Percentiles rank a stretch among this genome's conserved stretches.
These are phyloP conservation scores for Climacteris rufus DNA, from an alignment of 2,113 vertebrate genomes.

Conservation along the genomic window DNA sequence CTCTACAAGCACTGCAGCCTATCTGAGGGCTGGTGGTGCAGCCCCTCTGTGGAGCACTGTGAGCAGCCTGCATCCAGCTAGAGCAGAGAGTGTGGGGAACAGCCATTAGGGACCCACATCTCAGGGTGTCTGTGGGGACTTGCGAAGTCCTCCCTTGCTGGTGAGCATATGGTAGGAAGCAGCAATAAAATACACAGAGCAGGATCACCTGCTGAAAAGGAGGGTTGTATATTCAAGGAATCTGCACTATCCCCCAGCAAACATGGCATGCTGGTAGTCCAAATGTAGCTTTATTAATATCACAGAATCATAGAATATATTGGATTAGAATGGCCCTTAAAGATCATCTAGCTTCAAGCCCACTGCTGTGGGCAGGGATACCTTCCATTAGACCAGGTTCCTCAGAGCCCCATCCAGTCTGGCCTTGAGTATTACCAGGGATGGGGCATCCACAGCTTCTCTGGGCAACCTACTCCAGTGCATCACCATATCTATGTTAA, in stretches of 20 bases:
- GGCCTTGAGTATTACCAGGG: too few relatives aligned
- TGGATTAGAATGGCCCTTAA: not conserved
- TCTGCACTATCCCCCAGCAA: not conserved
- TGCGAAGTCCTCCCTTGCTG: not conserved
- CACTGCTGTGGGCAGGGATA: not conserved
- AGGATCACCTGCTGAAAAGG: not conserved
- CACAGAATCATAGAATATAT: not conserved
- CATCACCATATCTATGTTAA: not conserved
- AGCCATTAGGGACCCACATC: not conserved
- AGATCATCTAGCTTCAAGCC: not conserved
- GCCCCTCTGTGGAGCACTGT: not conserved
- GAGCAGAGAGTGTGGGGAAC: rapidly evolving
- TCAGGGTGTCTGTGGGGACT: rapidly evolving
- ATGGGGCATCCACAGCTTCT: not conserved
- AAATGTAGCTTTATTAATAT: not conserved
- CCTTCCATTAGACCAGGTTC: not conserved
- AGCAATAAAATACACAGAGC: not conserved
- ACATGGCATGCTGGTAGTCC: rapidly evolving
- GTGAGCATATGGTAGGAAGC: not conserved
- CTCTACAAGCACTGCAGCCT: not conserved
- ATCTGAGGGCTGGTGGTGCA: not conserved
- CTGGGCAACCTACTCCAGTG: not conserved
- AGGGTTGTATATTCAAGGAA: not conserved
- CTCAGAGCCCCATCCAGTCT: not conserved
- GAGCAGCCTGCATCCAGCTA: not conserved